Evolutionary conservation across 2,113 vertebrate genomes (phyloP), one percentile per base, ranked within the genome.

Genomic region (Phalacrocorax carbo): DNA sequence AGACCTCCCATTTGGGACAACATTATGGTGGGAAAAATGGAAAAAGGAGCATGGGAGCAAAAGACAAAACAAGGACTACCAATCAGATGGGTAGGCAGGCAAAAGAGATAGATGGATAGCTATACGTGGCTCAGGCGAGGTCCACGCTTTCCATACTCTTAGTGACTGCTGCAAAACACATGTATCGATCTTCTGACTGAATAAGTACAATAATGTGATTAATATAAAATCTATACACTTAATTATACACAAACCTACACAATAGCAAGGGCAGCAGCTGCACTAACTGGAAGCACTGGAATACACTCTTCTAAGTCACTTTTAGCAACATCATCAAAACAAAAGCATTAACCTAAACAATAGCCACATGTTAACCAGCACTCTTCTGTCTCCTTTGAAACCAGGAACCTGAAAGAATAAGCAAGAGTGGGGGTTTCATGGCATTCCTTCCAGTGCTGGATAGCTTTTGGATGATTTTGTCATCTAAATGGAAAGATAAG

Each of bases 301-400:
- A 96, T 68, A 88, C 88, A 61, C 92, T 95, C 60, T 69, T 81
- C 76, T 76, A 93, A 94, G 57, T 48, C 65, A 36, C 44, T 90
- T 94, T 94, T 34, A 79, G 40, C 19, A 91, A 58, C 32, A 66
- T 51, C 48, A 88, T 54, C 69, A 93, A 91, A 96, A 95, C 60
- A 91, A 95, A 94, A 62, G 79, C 77, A 82, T 96, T 96, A 94
- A 65, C 49, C 25, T 85, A 80, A 79, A 68, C 0, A 0, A 34
- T 20, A 87, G 62, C 77, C 89, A 78, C 95, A 92, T 80, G 87
- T 86, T 92, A 71, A 73, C 32, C 51, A 75, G 61, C 14, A 65
- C 16, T 70, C 30, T 48, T 29, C 58, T 65, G 34, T 19, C 64
- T 72, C 71, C 61, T 64, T 77, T 3, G 48, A 66, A 84, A 76